Percentiles rank a stretch among this genome's conserved stretches.
These are phyloP conservation scores for Anguilla pacifica DNA, from an alignment of 2,797 vertebrate genomes.

Conservation along the genomic window DNA sequence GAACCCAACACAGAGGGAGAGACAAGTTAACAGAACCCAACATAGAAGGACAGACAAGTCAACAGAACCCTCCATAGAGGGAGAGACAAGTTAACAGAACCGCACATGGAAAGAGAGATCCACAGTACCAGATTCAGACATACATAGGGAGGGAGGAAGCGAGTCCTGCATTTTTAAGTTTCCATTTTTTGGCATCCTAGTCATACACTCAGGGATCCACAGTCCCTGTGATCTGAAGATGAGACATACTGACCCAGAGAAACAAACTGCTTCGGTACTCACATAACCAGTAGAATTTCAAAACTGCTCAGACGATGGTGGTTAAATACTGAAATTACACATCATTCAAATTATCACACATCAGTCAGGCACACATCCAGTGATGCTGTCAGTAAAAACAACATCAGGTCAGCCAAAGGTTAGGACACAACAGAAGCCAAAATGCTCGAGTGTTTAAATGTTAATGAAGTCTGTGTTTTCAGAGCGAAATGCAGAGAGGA, in stretches of 20 bases:
- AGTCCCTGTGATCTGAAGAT: neutral
- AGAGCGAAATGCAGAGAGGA: neutral
- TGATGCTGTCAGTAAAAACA: neutral
- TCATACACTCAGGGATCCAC: neutral
- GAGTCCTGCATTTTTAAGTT: neutral
- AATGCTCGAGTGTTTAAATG: neutral
- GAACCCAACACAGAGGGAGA: neutral
- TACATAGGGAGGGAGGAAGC: neutral
- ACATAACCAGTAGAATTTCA: neutral
- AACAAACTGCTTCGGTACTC: neutral
- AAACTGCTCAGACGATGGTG: neutral
- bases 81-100: neutral
- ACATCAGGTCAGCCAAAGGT: neutral
- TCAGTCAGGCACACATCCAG: neutral
- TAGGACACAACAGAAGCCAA: neutral
- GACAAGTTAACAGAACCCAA: neutral
- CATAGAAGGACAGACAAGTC: neutral
- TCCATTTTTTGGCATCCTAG: neutral
- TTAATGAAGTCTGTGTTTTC: neutral
- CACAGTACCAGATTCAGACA: neutral
- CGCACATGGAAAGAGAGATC: neutral
- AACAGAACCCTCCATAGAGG: neutral
- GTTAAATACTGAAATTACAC: neutral
- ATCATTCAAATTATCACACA: neutral
- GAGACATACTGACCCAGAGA: neutral